Conservation (phyloP, 1,140 invertebrate genomes). For the Sitodiplosis mosellana region DNA sequence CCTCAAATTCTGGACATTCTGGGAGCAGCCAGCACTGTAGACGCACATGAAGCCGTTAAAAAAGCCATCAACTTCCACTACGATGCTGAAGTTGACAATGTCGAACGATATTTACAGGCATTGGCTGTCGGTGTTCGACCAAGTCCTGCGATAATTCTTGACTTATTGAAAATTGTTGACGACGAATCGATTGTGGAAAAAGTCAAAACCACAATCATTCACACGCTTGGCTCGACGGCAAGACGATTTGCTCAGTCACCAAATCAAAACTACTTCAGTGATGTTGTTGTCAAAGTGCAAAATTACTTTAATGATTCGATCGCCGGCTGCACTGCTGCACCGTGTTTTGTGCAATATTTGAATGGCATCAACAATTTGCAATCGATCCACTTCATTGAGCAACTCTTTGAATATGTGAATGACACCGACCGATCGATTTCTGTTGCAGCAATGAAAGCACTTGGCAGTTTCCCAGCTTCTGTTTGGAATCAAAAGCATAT, state of each 20-base stretch:
- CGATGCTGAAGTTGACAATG: slow-evolving; percentile 32
- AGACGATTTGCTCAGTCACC: slow-evolving; percentile 20
- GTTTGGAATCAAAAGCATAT: slow-evolving; percentile 25
- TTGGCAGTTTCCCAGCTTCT: slow-evolving; percentile 32
- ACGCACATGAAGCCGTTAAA: slow-evolving; percentile 46
- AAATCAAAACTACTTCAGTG: slow-evolving; percentile 11
- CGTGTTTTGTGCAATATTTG: slow-evolving; percentile 39
- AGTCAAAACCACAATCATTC: slow-evolving; percentile 39
- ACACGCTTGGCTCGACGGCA: slow-evolving; percentile 42
- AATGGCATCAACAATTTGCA: slow-evolving; percentile 47
- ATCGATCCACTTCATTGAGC: slow-evolving; percentile 33
- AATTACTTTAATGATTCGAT: slow-evolving; percentile 30
- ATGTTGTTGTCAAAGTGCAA: slow-evolving; percentile 28
- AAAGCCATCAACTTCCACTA: slow-evolving; percentile 38
- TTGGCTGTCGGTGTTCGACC: slow-evolving; percentile 44
- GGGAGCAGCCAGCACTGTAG: slow-evolving; percentile 44
- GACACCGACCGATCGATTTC: slow-evolving; percentile 30
- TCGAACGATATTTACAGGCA: slow-evolving; percentile 55
- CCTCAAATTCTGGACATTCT: slow-evolving; percentile 47
- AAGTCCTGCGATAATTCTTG: slow-evolving; percentile 34
- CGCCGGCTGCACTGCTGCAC: slow-evolving; percentile 30
- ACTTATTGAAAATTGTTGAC: slow-evolving; percentile 31
- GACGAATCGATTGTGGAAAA: slow-evolving; percentile 32
- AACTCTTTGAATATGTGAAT: slow-evolving; percentile 32
- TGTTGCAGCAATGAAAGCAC: slow-evolving; percentile 43